Percentiles rank a stretch among this genome's conserved stretches.
These are phyloP conservation scores for Podiceps cristatus DNA, from an alignment of 2,113 vertebrate species.

Conservation along the genomic window DNA sequence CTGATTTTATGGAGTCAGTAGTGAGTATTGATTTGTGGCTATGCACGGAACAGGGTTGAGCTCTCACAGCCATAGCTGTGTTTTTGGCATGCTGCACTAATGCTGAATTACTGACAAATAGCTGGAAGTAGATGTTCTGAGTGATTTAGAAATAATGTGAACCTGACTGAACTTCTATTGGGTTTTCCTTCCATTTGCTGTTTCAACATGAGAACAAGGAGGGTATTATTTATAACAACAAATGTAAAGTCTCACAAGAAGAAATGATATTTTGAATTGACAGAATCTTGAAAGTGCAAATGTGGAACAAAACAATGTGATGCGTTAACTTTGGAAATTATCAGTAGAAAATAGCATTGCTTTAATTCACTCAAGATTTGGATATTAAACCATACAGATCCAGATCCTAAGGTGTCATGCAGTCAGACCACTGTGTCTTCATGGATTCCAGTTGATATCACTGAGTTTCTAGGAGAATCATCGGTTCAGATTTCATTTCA, in stretches of 20 bases:
- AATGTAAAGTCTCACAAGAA: background rate
- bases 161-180: constrained; percentile 46
- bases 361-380: background rate
- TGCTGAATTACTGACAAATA: background rate
- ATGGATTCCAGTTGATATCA: background rate
- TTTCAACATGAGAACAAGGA: constrained; percentile 55
- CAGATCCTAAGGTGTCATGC: background rate
- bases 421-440: background rate
- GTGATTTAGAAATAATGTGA: constrained; percentile 42
- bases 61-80: background rate
- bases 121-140: background rate
- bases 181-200: constrained; percentile 34
- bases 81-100: background rate
- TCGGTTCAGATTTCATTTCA: background rate
- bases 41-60: background rate
- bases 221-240: constrained; percentile 52
- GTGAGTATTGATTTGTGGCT: fast-evolving
- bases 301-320: background rate
- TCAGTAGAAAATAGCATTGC: background rate
- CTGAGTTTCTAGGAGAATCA: background rate
- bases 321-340: background rate
- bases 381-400: background rate
- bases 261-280: background rate
- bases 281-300: constrained; percentile 16
- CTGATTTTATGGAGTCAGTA: background rate